Conservation (phyloP, 2,797 vertebrate genomes). For the Myoxocephalus aenaeus region DNA sequence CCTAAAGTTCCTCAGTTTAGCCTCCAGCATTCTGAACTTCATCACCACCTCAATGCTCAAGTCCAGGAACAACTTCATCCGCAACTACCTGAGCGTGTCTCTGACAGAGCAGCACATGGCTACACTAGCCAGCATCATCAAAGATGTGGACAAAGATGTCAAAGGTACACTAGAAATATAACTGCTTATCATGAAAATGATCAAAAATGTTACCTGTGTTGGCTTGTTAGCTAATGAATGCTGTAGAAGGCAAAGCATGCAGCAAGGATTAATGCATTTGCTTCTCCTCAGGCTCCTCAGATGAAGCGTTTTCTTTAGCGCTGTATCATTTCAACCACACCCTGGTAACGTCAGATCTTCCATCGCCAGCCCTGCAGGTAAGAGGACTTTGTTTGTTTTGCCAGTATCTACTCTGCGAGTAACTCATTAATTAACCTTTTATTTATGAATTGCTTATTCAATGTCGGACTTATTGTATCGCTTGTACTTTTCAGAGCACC, state of each 20-base stretch:
- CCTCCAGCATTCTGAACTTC: slow-evolving; percentile 97
- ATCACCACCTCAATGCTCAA: slow-evolving; percentile 98
- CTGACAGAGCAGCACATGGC: slow-evolving; percentile 98
- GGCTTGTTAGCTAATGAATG: not conserved
- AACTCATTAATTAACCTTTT: not conserved
- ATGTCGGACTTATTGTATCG: slow-evolving; percentile 7
- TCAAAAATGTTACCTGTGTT: not conserved
- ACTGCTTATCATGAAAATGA: not conserved
- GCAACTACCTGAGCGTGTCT: slow-evolving; percentile 98
- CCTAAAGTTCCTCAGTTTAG: slow-evolving; percentile 92
- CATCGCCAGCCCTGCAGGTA: slow-evolving; percentile 95
- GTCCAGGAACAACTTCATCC: slow-evolving; percentile 97
- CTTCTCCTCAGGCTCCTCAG: slow-evolving; percentile 87
- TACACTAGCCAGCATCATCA: slow-evolving; percentile 97
- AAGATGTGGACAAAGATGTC: slow-evolving; percentile 98
- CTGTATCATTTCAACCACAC: slow-evolving; percentile 99
- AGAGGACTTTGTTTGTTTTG: slow-evolving; percentile 7
- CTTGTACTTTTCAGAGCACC: slow-evolving; percentile 86
- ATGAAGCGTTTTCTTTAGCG: slow-evolving; percentile 96
- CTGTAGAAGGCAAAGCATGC: not conserved
- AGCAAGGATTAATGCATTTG: not conserved
- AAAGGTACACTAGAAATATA: slow-evolving; percentile 86
- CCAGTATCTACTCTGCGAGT: not conserved
- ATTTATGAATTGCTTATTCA: not conserved
- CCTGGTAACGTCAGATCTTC: slow-evolving; percentile 96